These are phyloP conservation scores for Lithobates pipiens DNA, from an alignment of 2,797 vertebrate species.

Conservation along the genomic window DNA sequence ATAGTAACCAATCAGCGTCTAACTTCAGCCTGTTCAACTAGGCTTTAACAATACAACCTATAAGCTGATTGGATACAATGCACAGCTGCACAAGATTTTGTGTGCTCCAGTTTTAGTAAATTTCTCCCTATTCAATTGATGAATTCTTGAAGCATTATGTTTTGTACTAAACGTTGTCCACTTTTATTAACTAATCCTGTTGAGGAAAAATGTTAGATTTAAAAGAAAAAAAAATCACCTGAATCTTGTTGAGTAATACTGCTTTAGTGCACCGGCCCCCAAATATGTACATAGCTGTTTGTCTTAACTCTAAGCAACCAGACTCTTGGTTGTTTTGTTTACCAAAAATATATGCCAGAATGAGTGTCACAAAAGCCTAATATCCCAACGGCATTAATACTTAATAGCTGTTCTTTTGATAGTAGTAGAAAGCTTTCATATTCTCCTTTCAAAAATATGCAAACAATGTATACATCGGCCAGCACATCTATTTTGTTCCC, in stretches of 20 bases:
- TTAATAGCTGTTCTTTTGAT: conserved; percentile 36
- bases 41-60: too few relatives aligned
- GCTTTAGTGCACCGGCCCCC: not conserved
- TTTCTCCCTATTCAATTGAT: too few relatives aligned
- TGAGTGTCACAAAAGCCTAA: not conserved
- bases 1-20: too few relatives aligned
- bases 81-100: too few relatives aligned
- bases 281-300: not conserved
- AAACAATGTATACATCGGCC: conserved; percentile 57
- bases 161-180: too few relatives aligned
- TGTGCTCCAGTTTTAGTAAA: too few relatives aligned
- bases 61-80: too few relatives aligned
- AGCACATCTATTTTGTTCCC: conserved; percentile 37
- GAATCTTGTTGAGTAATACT: too few relatives aligned
- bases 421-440: conserved; percentile 21
- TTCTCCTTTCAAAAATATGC: conserved; percentile 28
- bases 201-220: conserved; percentile 24
- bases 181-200: too few relatives aligned
- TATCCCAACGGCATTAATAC: not conserved
- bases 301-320: not conserved
- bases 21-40: too few relatives aligned
- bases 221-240: conserved; percentile 5
- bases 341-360: not conserved
- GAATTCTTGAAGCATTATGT: too few relatives aligned
- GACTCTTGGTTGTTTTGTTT: not conserved